Base-by-base conservation (phyloP, 1,140 invertebrate genomes). In the Rhynchophorus ferrugineus region DNA sequence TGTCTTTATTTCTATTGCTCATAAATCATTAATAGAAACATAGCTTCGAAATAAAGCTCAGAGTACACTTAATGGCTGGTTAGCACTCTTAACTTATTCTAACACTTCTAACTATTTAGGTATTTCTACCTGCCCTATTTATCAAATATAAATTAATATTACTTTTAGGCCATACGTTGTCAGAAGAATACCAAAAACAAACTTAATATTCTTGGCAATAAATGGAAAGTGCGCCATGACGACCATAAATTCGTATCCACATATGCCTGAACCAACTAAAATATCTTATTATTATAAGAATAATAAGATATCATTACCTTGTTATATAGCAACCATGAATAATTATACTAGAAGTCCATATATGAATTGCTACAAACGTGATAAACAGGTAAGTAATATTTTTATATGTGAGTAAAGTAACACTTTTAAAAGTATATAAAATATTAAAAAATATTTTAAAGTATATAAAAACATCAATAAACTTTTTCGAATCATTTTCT, bases 141-240 rank as follows among this genome's bases (percentile, higher is more conserved):
- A n/a, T n/a, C n/a, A n/a, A n/a, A n/a, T n/a, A n/a, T n/a, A n/a
- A n/a, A n/a, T n/a, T n/a, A n/a, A n/a, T n/a, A n/a, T n/a, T n/a
- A n/a, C 42, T 68, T 72, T 44, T 65, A 83, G 86, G 61, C 81
- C 83, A 20, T 95, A 89, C 71, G 84, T 89, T 48, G 84, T 87
- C 0, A 81, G 91, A 55, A 77, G 82, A 34, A 86, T 94, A 42
- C 81, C 83, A 36, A 79, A 79, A 34, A 92, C 85, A 18, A 94
- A 94, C 68, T 76, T 94, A 69, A 71, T 94, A 9, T 72, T 94
- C 52, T 69, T 94, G 2, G 85, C 90, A 2, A 80, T 90, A 3
- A 82, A 91, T 63, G 78, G 73, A 5, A 64, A 75, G n/a, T 88
- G 84, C 61, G 71, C 49, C 17, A 61, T 46, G 36, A 54, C 49